Percentiles rank a stretch among this genome's conserved stretches.
Conservation (phyloP, 2,797 vertebrate genomes). For the Xenopus petersii region DNA sequence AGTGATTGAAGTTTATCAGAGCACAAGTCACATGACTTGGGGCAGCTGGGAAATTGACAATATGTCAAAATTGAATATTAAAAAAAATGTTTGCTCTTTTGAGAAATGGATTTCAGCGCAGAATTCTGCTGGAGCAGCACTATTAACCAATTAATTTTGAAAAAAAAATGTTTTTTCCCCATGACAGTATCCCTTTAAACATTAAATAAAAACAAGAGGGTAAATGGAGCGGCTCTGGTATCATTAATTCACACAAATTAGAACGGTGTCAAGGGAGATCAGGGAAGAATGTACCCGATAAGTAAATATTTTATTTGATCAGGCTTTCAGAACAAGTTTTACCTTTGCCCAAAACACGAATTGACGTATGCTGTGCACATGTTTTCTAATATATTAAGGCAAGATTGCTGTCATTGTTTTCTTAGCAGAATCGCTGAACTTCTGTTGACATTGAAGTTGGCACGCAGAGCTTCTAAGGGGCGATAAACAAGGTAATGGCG, state of each 20-base stretch:
- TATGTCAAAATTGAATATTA: too few species aligned
- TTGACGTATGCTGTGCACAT: constrained; percentile 59
- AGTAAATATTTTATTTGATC: constrained; percentile 1
- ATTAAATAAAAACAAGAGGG: neutral
- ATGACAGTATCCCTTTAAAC: too few species aligned
- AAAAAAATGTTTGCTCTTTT: too few species aligned
- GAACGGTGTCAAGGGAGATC: neutral
- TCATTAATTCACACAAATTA: neutral
- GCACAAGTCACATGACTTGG: too few species aligned
- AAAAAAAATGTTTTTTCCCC: too few species aligned
- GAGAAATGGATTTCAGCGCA: too few species aligned
- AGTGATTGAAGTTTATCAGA: too few species aligned
- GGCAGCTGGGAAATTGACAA: too few species aligned
- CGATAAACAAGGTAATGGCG: constrained; percentile 62
- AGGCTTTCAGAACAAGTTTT: constrained; percentile 53
- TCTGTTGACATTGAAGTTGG: constrained; percentile 77
- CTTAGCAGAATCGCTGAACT: constrained; percentile 84
- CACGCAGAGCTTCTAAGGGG: constrained; percentile 68
- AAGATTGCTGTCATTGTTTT: constrained; percentile 80
- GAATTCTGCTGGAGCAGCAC: too few species aligned
- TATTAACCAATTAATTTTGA: too few species aligned
- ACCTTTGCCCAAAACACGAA: constrained; percentile 65
- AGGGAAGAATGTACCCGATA: neutral
- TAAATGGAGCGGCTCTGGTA: neutral
- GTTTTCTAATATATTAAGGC: constrained; percentile 79